Evolutionary conservation across 2,797 vertebrate genomes (phyloP), one percentile per base, ranked within the genome.

Genomic region (Numenius phaeopus): DNA sequence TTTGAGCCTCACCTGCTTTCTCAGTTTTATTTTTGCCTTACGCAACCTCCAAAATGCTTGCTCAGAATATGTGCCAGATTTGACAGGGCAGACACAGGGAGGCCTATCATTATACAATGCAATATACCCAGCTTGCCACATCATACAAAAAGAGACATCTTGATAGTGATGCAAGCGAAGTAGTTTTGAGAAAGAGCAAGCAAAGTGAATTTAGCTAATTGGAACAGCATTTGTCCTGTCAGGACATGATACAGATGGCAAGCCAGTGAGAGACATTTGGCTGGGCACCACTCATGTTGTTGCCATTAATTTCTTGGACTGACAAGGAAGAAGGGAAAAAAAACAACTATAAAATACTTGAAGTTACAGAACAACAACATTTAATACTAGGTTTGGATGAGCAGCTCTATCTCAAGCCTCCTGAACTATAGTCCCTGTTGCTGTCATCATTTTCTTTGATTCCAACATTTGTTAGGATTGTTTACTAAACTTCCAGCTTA

Each of bases 231-330:
- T 89, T 72, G 71, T 77, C 81, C 59, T 67, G 65, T 78, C 49
- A 94, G 92, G 75, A 94, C 88, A 55, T 4, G 71, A 89, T 65
- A 93, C 97, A 97, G 97, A 97, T 96, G 96, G 93, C 78, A 87
- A 92, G 92, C 29, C 94, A 92, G 93, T 80, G 78, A 97, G 96
- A 90, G 92, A 89, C 87, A 96, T 87, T 94, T 97, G 97, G 95
- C 94, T 83, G 49, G 58, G 75, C 57, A 76, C 37, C 6, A 2
- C 34, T 70, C 55, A 10, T 52, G 40, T 61, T 87, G 85, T 22
- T 89, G 90, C 79, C 83, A 83, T 87, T 87, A 90, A 79, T 89
- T 95, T 91, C 58, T 76, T 80, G 67, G 81, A 67, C 81, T 90
- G 49, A 70, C 37, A 62, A 93, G 80, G 20, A 77, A 66, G 24